Evolutionary conservation across 2,888 invertebrate species (phyloP).

Genomic region (Byasa hedistus): DNA sequence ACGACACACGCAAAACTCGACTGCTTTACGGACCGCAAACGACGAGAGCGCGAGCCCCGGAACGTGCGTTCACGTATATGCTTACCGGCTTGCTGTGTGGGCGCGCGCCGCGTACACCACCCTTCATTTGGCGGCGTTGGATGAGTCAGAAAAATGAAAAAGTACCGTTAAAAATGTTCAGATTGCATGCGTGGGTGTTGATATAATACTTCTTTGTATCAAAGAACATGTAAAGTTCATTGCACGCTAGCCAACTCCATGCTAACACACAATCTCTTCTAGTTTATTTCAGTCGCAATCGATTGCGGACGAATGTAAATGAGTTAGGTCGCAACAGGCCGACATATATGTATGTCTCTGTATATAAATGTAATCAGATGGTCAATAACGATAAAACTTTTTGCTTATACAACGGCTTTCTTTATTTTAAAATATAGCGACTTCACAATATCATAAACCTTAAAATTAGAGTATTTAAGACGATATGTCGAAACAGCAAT

Average conservation of each 20-base stretch:
- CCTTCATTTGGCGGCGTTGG: slow-evolving; percentile 67
- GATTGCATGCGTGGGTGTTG: slow-evolving; percentile 39
- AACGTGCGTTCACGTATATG: slow-evolving; percentile 37
- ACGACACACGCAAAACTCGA: slow-evolving; percentile 25
- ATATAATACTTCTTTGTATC: slow-evolving; percentile 39
- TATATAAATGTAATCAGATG: slow-evolving; percentile 62
- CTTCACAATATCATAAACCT: slow-evolving; percentile 77
- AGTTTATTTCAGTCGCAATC: slow-evolving; percentile 74
- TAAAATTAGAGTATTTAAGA: slow-evolving; percentile 71
- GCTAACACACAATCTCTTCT: slow-evolving; percentile 75
- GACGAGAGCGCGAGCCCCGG: slow-evolving; percentile 24
- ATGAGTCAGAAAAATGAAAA: slow-evolving; percentile 75
- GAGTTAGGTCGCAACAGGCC: slow-evolving; percentile 62
- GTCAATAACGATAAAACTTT: slow-evolving; percentile 75
- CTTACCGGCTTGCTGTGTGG: slow-evolving; percentile 62
- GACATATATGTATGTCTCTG: slow-evolving; percentile 36
- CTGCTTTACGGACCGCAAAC: slow-evolving; percentile 27
- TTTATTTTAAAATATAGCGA: slow-evolving; percentile 80
- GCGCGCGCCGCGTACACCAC: slow-evolving; percentile 62
- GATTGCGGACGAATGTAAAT: slow-evolving; percentile 67
- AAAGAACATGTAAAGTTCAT: slow-evolving; percentile 49
- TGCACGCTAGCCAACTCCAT: slow-evolving; percentile 73
- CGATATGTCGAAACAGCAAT: slow-evolving; percentile 79
- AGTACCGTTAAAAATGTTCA: slow-evolving; percentile 54
- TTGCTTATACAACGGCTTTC: slow-evolving; percentile 78